Conservation (phyloP, 2,113 vertebrate species). For the Ciconia stormi region DNA sequence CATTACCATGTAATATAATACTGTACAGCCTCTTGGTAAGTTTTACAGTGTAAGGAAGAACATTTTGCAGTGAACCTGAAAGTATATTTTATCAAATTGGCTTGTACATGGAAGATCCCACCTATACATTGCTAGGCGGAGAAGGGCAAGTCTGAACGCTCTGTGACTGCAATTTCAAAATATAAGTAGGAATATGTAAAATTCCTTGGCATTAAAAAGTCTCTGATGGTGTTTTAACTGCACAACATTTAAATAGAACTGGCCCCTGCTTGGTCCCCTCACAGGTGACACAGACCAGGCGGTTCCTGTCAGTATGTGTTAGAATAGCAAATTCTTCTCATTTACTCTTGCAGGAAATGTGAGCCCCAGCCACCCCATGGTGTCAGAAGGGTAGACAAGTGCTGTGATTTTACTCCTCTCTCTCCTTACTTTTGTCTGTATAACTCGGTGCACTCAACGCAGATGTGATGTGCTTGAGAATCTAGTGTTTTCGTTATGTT, state of each 20-base stretch:
- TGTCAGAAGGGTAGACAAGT: neutral
- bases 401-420: neutral
- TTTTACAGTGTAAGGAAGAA: conserved; percentile 30
- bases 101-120: conserved; percentile 39
- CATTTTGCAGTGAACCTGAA: conserved; percentile 29
- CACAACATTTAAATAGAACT: neutral
- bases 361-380: neutral
- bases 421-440: neutral
- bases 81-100: neutral
- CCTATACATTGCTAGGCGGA: conserved; percentile 1
- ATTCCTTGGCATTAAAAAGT: neutral
- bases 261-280: neutral
- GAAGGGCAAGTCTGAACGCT: conserved; percentile 27
- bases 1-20: conserved; percentile 73
- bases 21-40: conserved; percentile 16
- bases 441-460: neutral
- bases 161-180: neutral
- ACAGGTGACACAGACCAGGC: conserved; percentile 2
- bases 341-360: neutral
- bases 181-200: conserved; percentile 18
- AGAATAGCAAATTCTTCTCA: neutral
- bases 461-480: neutral
- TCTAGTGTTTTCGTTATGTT: neutral
- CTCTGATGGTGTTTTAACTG: neutral
- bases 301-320: neutral